Percentiles rank a stretch among this genome's conserved stretches.
Conservation (phyloP, 1,140 invertebrate species). For the Probaryconus sp. region DNA sequence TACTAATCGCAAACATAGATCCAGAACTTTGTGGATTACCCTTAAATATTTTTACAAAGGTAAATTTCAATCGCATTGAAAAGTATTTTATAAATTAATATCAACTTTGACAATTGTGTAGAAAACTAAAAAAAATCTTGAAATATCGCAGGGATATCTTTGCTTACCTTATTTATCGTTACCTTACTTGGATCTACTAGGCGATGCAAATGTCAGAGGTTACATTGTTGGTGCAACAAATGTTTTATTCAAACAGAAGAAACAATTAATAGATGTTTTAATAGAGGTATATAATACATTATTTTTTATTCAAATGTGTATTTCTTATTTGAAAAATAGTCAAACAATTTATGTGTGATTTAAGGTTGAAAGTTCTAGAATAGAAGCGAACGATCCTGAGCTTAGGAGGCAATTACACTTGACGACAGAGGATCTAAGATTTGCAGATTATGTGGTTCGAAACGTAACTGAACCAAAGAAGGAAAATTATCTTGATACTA, state of each 20-base stretch:
- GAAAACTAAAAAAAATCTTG: too few species aligned
- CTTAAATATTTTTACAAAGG: slow-evolving; percentile 91
- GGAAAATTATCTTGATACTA: slow-evolving; percentile 87
- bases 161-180: slow-evolving; percentile 98
- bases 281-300: slow-evolving; percentile 84
- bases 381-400: slow-evolving; percentile 92
- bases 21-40: slow-evolving; percentile 91
- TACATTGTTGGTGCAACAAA: slow-evolving; percentile 98
- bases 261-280: slow-evolving; percentile 93
- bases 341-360: slow-evolving; percentile 5
- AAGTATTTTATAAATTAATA: slow-evolving; percentile 1
- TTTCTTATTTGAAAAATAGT: background rate
- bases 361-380: slow-evolving; percentile 86
- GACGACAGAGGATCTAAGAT: slow-evolving; percentile 96
- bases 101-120: background rate
- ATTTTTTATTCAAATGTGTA: background rate
- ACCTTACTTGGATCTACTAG: slow-evolving; percentile 95
- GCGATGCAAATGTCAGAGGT: slow-evolving; percentile 91
- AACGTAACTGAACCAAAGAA: slow-evolving; percentile 89
- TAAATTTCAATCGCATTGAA: slow-evolving; percentile 64
- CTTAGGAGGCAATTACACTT: slow-evolving; percentile 90
- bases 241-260: slow-evolving; percentile 97
- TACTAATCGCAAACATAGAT: slow-evolving; percentile 81
- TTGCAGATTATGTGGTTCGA: slow-evolving; percentile 94
- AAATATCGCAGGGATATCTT: slow-evolving; percentile 94